Evolutionary conservation across 2,113 vertebrate genomes (phyloP), one percentile per base, ranked within the genome.

Genomic region (Zeus faber): DNA sequence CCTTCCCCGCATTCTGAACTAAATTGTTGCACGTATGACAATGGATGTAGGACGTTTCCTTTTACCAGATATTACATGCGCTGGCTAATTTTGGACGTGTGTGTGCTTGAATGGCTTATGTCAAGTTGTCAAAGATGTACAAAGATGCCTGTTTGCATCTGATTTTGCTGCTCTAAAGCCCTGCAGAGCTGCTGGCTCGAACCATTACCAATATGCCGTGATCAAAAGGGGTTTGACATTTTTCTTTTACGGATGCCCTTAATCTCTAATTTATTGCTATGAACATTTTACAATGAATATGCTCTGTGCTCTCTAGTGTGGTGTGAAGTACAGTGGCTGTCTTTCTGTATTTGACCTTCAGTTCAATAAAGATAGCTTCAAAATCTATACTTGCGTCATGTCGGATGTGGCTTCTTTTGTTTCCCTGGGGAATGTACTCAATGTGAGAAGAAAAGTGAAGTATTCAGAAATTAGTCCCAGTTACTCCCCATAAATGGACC

Each of bases 141-240:
- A 20, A 6, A 8, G 16, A 24, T 49, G 47, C 24, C 23, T 29
- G 24, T 49, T 6, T 50, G 49, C 16, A 17, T 50, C 13, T 35
- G 13, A 37, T 22, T 18, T 11, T 37, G 39, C 56, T n/a, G 51
- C 47, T 51, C 60, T 65, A 74, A 50, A 65, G 72, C 72, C 67
- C 70, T 78, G 70, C 56, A 80, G 52, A 74, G 73, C 75, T 81
- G 70, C 73, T 56, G 31, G 39, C 60, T 65, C 50, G 14, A 52
- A 66, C 45, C 60, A 29, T 48, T 60, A 21, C 41, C 11, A 55
- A 37, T 40, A 20, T 65, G 39, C 17, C 33, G 63, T 80, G 59
- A 58, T 63, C 20, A 44, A 17, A 18, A 48, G n/a, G n/a, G n/a
- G n/a, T n/a, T n/a, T n/a, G n/a, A n/a, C n/a, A n/a, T n/a, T n/a